phyloP scores from a whole-genome alignment of 2,888 invertebrate genomes.

The Drosophila multiciliata region DNA sequence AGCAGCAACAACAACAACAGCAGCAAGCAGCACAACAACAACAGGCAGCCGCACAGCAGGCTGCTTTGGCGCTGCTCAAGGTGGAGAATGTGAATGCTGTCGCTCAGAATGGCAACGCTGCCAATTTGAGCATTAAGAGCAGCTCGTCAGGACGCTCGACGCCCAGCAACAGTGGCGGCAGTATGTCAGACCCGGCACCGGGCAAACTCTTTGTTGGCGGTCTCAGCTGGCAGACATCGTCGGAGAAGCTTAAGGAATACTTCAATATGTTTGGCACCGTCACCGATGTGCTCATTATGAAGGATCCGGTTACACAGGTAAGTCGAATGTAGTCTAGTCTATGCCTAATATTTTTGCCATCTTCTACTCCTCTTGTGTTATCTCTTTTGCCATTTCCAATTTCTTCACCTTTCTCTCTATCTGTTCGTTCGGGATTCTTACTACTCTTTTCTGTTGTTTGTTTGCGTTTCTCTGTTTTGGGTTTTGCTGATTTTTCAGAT shows the following conservation, averaged over 20 bases:
- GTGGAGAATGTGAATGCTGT: constrained; percentile 61
- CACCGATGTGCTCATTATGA: constrained; percentile 96
- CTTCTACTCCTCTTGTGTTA: constrained; percentile 11
- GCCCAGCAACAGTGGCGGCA: constrained; percentile 87
- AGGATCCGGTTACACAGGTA: constrained; percentile 97
- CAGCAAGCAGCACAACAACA: constrained; percentile 43
- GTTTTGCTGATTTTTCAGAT: constrained; percentile 24
- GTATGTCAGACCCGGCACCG: constrained; percentile 89
- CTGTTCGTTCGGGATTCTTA: constrained; percentile 9
- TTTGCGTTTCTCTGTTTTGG: constrained; percentile 40
- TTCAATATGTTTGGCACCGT: constrained; percentile 96
- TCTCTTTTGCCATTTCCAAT: constrained; percentile 26
- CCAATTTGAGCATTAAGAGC: constrained; percentile 84
- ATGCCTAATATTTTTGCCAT: constrained; percentile 29
- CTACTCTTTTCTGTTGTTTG: constrained; percentile 21
- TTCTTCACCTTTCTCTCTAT: constrained; percentile 12
- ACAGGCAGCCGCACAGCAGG: constrained; percentile 64
- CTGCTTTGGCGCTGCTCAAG: constrained; percentile 67
- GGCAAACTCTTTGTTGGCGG: constrained; percentile 96
- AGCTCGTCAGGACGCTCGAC: constrained; percentile 91
- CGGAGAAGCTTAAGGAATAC: constrained; percentile 96
- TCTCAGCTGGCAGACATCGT: constrained; percentile 96
- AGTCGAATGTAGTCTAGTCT: constrained; percentile 73
- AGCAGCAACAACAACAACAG: constrained; percentile 68
- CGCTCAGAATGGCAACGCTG: constrained; percentile 55